A percentile compares a stretch with the other conserved stretches of the same genome.
phyloP scores from a whole-genome alignment of 2,797 vertebrate species.

The Sphenopsis melanotis region DNA sequence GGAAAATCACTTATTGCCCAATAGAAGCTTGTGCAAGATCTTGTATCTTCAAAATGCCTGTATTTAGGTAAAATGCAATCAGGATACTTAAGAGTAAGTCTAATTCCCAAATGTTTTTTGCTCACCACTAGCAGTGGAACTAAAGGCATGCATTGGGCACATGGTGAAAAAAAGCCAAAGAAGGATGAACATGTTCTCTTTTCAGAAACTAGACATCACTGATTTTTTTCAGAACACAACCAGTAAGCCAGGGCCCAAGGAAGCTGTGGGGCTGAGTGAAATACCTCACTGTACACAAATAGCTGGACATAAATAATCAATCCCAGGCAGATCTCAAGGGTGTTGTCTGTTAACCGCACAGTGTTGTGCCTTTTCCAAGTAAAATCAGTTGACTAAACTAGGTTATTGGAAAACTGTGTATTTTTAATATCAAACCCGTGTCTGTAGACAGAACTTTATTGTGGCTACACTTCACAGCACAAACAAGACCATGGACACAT shows the following conservation, averaged over 20 bases:
- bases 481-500: neutral
- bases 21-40: neutral
- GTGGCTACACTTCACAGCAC: neutral
- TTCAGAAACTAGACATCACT: neutral
- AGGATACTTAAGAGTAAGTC: neutral
- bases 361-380: neutral
- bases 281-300: neutral
- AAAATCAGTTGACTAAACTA: neutral
- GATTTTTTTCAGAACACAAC: neutral
- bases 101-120: neutral
- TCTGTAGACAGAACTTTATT: neutral
- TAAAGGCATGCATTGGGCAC: neutral
- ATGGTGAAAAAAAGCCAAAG: neutral
- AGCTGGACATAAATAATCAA: neutral
- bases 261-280: neutral
- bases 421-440: neutral
- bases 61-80: neutral
- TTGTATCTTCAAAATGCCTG: neutral
- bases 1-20: neutral
- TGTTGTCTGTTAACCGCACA: neutral
- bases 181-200: neutral
- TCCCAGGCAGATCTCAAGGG: neutral
- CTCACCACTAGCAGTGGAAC: neutral
- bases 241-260: neutral
- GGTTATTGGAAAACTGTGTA: neutral